Evolutionary conservation across 2,797 vertebrate genomes (phyloP).

Genomic region (Molossus alvarezi): DNA sequence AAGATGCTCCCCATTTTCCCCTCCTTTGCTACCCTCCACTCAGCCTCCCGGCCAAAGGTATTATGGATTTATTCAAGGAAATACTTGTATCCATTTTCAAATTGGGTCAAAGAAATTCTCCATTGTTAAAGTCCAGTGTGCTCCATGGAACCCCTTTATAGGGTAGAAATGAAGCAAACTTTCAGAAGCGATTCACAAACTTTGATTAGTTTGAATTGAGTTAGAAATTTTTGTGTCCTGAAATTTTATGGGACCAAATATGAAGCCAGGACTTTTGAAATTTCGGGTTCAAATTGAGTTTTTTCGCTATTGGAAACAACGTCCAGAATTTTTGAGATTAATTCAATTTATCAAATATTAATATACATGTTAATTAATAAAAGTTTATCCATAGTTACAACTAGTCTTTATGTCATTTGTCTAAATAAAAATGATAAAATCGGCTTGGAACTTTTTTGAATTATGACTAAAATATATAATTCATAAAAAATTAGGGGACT

Average conservation of each 20-base stretch:
- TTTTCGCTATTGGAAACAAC: slow-evolving; percentile 46
- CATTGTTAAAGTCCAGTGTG: background rate
- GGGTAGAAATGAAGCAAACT: background rate
- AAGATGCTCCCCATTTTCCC: background rate
- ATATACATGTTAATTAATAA: background rate
- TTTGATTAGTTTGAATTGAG: background rate
- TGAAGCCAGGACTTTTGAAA: background rate
- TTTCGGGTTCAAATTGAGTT: slow-evolving; percentile 29
- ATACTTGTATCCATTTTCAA: background rate
- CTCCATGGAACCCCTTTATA: background rate
- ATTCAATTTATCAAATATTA: slow-evolving; percentile 5
- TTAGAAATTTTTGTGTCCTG: slow-evolving; percentile 35
- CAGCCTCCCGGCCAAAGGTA: background rate
- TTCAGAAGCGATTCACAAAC: slow-evolving; percentile 1
- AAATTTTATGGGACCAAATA: slow-evolving; percentile 44
- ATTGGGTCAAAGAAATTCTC: slow-evolving; percentile 4
- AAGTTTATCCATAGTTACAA: background rate
- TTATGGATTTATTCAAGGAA: background rate
- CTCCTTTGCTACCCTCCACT: background rate
- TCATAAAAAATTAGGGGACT: background rate
- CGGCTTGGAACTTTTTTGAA: background rate
- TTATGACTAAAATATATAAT: slow-evolving; percentile 23
- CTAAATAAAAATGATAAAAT: slow-evolving; percentile 22
- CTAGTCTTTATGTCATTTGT: background rate
- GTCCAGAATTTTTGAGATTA: slow-evolving; percentile 40